phyloP scores from a whole-genome alignment of 1,140 invertebrate genomes.

The Carposina sasakii region DNA sequence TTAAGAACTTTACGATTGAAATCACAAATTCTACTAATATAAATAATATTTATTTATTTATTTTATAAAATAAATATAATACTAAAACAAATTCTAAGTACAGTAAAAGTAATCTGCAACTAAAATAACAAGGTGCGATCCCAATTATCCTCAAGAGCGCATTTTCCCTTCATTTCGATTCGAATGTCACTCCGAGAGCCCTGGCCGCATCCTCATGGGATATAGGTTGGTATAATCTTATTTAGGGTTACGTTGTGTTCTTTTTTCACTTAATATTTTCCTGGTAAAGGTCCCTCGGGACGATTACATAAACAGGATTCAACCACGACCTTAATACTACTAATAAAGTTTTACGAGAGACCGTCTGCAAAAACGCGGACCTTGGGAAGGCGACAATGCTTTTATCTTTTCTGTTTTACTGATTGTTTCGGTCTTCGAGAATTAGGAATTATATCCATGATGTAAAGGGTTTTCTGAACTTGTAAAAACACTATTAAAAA shows the following conservation, averaged over 20 bases:
- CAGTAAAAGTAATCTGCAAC: too few species aligned
- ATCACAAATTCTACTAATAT: too few species aligned
- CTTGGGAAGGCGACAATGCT: slow-evolving; percentile 66
- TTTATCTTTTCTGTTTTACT: slow-evolving; percentile 69
- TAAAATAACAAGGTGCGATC: slow-evolving; percentile 14
- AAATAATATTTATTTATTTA: too few species aligned
- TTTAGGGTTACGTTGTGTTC: slow-evolving; percentile 47
- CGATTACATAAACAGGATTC: slow-evolving; percentile 72
- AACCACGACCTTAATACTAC: slow-evolving; percentile 70
- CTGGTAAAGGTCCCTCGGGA: slow-evolving; percentile 60
- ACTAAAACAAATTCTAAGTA: too few species aligned
- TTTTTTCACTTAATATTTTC: slow-evolving; percentile 69
- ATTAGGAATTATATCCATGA: too few species aligned
- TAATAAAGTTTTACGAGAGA: slow-evolving; percentile 71
- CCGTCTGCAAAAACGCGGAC: slow-evolving; percentile 65
- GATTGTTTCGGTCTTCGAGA: slow-evolving; percentile 60
- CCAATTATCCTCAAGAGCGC: slow-evolving; percentile 2
- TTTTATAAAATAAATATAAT: too few species aligned
- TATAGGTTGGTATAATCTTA: slow-evolving; percentile 39
- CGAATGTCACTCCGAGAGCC: slow-evolving; percentile 13
- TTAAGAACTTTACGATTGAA: too few species aligned
- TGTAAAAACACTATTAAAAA: too few species aligned
- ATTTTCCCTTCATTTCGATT: slow-evolving; percentile 18
- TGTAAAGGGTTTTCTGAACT: too few species aligned
- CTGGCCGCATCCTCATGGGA: slow-evolving; percentile 26